Percentiles rank a stretch among this genome's conserved stretches.
These are phyloP conservation scores for Euzophera pinguis DNA, from an alignment of 2,888 invertebrate species.

Conservation along the genomic window DNA sequence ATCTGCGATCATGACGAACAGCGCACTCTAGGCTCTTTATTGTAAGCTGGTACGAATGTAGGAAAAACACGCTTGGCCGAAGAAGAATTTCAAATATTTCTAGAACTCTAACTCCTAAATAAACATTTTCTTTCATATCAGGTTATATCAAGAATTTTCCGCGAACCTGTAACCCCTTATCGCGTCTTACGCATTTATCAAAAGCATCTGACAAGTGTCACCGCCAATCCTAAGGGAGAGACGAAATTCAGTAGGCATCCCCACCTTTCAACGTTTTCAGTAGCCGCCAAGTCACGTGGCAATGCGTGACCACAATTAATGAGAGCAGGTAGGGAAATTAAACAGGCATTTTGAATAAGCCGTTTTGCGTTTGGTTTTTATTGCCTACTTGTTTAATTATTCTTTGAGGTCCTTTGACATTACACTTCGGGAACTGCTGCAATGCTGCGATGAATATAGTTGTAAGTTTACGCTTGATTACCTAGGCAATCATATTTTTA, in stretches of 20 bases:
- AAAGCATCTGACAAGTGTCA: constrained; percentile 14
- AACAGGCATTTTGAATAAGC: not conserved
- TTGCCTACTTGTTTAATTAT: not conserved
- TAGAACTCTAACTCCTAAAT: no score
- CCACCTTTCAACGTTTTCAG: constrained; percentile 25
- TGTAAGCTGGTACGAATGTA: no score
- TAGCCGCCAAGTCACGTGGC: constrained; percentile 42
- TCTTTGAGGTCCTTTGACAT: not conserved
- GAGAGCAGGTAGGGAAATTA: constrained; percentile 61
- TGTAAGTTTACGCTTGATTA: no score
- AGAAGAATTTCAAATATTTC: no score
- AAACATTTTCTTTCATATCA: no score
- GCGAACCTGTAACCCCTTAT: not conserved
- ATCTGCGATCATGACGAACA: no score
- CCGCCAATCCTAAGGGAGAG: constrained; percentile 5
- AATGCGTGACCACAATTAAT: constrained; percentile 66
- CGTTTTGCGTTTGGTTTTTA: not conserved
- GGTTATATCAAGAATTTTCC: not conserved
- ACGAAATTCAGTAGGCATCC: constrained; percentile 34
- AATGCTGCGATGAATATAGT: no score
- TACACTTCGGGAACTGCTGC: no score
- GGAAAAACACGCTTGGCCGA: no score
- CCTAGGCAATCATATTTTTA: no score
- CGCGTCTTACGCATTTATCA: constrained; percentile 6
- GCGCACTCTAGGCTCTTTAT: no score